These are phyloP conservation scores for Magallana ariakensis DNA, from an alignment of 1,140 invertebrate species.

Conservation along the genomic window DNA sequence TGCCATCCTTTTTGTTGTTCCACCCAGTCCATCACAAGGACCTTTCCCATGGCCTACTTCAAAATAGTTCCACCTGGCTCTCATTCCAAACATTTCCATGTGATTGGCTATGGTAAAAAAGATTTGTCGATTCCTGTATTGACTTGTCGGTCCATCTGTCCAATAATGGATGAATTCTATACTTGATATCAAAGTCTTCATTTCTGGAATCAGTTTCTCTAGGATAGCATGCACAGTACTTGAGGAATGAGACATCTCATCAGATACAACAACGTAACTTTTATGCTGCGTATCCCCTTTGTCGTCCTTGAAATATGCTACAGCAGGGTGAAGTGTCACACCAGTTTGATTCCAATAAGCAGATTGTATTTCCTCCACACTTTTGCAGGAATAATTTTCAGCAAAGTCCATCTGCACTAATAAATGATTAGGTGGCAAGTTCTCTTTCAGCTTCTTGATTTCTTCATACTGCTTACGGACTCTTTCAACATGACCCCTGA, in stretches of 20 bases:
- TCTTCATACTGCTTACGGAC: conserved; percentile 55
- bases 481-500: conserved; percentile 43
- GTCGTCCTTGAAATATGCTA: conserved; percentile 30
- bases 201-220: conserved; percentile 41
- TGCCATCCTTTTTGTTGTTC: too few species aligned
- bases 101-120: too few species aligned
- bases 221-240: conserved; percentile 52
- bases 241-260: conserved; percentile 52
- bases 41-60: too few species aligned
- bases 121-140: conserved; percentile 59
- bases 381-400: conserved; percentile 60
- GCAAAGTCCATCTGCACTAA: conserved; percentile 64
- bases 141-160: conserved; percentile 57
- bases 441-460: conserved; percentile 55
- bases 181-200: conserved; percentile 38
- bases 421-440: conserved; percentile 50
- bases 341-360: conserved; percentile 56
- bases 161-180: conserved; percentile 56
- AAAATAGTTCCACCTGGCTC: too few species aligned
- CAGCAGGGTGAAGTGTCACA: conserved; percentile 58
- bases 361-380: conserved; percentile 56
- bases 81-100: too few species aligned
- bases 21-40: too few species aligned
- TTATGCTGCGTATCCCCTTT: conserved; percentile 41
- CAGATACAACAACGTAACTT: conserved; percentile 54